Conservation (phyloP, 1,140 invertebrate genomes). For the Acarapis woodi region DNA sequence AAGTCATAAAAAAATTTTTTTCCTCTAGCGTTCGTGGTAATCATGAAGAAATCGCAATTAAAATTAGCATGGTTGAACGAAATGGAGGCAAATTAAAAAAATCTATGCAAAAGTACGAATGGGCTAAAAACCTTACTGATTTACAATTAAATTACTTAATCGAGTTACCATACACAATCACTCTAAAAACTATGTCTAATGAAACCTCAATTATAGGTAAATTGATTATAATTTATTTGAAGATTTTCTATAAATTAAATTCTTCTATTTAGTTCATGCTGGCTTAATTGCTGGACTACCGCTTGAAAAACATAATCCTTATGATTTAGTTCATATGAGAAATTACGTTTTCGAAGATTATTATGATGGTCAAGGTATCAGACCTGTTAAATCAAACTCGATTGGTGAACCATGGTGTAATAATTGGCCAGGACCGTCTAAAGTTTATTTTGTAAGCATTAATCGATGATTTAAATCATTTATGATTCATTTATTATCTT, state of each 20-base stretch:
- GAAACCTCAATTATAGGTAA: too few species aligned
- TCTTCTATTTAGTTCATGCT: slow-evolving; percentile 18
- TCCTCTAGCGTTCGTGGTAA: slow-evolving; percentile 13
- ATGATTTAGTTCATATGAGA: slow-evolving; percentile 17
- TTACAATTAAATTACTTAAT: slow-evolving; percentile 16
- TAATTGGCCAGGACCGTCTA: slow-evolving; percentile 18
- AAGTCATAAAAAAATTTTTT: slow-evolving; percentile 4
- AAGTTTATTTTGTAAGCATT: slow-evolving; percentile 21
- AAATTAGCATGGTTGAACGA: slow-evolving; percentile 7
- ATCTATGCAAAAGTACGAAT: slow-evolving; percentile 14
- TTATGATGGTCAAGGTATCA: slow-evolving; percentile 7
- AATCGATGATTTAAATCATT: too few species aligned
- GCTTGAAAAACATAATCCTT: slow-evolving; percentile 13
- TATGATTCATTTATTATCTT: too few species aligned
- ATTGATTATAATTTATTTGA: too few species aligned
- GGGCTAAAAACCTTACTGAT: slow-evolving; percentile 14
- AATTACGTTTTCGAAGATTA: slow-evolving; percentile 14
- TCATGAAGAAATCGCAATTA: slow-evolving; percentile 13
- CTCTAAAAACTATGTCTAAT: too few species aligned
- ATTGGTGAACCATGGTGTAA: slow-evolving; percentile 17
- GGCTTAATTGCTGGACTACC: slow-evolving; percentile 17
- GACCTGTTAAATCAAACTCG: slow-evolving; percentile 10
- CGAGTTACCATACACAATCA: slow-evolving; percentile 18
- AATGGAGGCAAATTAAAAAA: slow-evolving; percentile 4
- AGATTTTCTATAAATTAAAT: slow-evolving; percentile 16